Percentiles rank a stretch among this genome's conserved stretches.
These are phyloP conservation scores for Zophobas atratus DNA, from an alignment of 1,140 invertebrate species.

Conservation along the genomic window DNA sequence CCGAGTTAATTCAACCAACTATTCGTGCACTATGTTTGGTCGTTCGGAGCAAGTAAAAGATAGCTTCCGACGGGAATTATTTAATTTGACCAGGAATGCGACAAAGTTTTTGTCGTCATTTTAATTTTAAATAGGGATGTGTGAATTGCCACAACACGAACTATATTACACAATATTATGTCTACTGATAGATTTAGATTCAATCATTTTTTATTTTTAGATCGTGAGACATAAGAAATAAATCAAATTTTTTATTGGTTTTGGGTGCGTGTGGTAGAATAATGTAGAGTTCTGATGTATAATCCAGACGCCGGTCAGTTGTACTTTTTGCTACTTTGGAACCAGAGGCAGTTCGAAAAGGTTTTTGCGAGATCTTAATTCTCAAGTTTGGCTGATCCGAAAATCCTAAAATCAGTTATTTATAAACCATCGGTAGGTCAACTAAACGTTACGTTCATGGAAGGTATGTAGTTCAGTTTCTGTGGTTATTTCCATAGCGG, in stretches of 20 bases:
- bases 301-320: too few species aligned
- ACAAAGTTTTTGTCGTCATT: conserved; percentile 25
- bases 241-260: conserved; percentile 13
- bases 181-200: conserved; percentile 18
- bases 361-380: too few species aligned
- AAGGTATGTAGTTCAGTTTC: conserved; percentile 1
- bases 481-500: conserved; percentile 2
- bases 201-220: conserved; percentile 47
- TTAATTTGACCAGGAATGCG: conserved; percentile 32
- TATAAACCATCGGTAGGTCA: neutral
- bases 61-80: conserved; percentile 30
- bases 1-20: conserved; percentile 37
- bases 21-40: neutral
- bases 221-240: conserved; percentile 18
- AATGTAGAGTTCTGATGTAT: neutral
- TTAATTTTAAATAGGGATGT: conserved; percentile 22
- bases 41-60: conserved; percentile 20
- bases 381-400: too few species aligned
- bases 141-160: conserved; percentile 10
- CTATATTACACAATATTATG: conserved; percentile 23
- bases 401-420: neutral
- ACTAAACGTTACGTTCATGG: neutral
- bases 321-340: too few species aligned
- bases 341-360: too few species aligned
- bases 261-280: neutral